Evolutionary conservation across 2,888 invertebrate genomes (phyloP).

Genomic region (Argyra leucocephala): DNA sequence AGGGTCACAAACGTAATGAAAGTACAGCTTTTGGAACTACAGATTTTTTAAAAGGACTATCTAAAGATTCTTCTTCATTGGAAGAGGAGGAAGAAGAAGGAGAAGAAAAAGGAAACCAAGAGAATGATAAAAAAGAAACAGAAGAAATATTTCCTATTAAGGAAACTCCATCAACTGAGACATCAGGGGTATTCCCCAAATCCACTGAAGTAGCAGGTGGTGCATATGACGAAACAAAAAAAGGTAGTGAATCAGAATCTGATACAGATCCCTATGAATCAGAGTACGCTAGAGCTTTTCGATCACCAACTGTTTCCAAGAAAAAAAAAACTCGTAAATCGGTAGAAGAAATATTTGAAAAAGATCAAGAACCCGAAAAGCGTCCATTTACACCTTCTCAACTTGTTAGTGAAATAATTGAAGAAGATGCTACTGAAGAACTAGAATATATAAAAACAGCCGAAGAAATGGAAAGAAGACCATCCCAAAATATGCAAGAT

Average conservation of each 20-base stretch:
- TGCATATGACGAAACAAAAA: conserved; percentile 35
- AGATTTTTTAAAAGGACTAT: conserved; percentile 31
- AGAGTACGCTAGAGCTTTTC: conserved; percentile 44
- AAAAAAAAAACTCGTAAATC: conserved; percentile 35
- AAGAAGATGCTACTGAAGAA: conserved; percentile 42
- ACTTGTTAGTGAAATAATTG: conserved; percentile 39
- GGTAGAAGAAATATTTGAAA: conserved; percentile 37
- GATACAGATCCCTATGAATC: conserved; percentile 46
- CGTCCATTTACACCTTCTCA: conserved; percentile 40
- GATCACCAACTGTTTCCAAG: conserved; percentile 37
- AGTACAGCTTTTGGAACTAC: conserved; percentile 41
- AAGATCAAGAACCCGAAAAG: conserved; percentile 39
- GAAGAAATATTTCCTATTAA: not conserved
- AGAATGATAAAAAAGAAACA: conserved; percentile 17
- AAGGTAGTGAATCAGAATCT: conserved; percentile 44
- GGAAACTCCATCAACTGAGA: not conserved
- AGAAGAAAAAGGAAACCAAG: conserved; percentile 24
- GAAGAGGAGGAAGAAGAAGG: conserved; percentile 35
- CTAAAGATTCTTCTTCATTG: conserved; percentile 30
- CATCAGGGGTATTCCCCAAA: not conserved
- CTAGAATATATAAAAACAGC: conserved; percentile 30
- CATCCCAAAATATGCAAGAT: conserved; percentile 41
- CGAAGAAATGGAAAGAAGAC: conserved; percentile 33
- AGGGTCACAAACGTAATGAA: conserved; percentile 50
- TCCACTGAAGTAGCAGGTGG: conserved; percentile 18